Base-by-base conservation (phyloP, 2,797 vertebrate genomes). In the Neosalanx taihuensis region DNA sequence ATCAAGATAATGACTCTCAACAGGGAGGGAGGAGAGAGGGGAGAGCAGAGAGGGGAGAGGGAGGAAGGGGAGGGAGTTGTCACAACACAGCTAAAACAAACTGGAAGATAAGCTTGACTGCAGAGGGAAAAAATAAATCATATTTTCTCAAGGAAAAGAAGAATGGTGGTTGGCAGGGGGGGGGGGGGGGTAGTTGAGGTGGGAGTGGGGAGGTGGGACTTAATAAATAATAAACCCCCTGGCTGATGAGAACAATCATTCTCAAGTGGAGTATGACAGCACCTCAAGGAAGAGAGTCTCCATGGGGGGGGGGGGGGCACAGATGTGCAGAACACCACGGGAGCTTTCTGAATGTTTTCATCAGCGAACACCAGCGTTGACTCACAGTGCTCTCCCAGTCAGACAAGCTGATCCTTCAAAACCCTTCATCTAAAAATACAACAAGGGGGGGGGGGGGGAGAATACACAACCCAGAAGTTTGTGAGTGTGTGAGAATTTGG, bases 341-440 rank as follows among this genome's bases (percentile, higher is more conserved):
- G 23, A 20, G 63, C 63, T 35, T 72, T 49, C 68, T 64, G 71
- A 73, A 70, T 66, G 72, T 33, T 70, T 74, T 74, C 72, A 75
- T 84, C 81, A 78, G 61, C 51, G 51, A 33, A 58, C 23, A 68
- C 68, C n/a, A 63, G 69, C 77, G 76, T 83, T 84, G 80, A 80
- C 9, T 46, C 74, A 71, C 66, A 1, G 70, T 77, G 56, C 57
- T 69, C 72, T 79, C 79, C 73, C 72, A 76, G 29, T 53, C 70
- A 72, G 68, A 68, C 75, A 72, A 35, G 64, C 57, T 76, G 84
- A 76, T 71, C 82, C 79, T 77, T 46, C 20, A 46, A 65, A 49
- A 23, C 6, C 23, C 4, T 46, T 46, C 41, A 46, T 46, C 41
- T 46, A 46, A 46, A 46, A 41, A 41, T 41, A 41, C 37, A 41